These are phyloP conservation scores for Isaurus tuberculatus DNA, from an alignment of 92 coral and sea anemone genomes.

Conservation along the genomic window DNA sequence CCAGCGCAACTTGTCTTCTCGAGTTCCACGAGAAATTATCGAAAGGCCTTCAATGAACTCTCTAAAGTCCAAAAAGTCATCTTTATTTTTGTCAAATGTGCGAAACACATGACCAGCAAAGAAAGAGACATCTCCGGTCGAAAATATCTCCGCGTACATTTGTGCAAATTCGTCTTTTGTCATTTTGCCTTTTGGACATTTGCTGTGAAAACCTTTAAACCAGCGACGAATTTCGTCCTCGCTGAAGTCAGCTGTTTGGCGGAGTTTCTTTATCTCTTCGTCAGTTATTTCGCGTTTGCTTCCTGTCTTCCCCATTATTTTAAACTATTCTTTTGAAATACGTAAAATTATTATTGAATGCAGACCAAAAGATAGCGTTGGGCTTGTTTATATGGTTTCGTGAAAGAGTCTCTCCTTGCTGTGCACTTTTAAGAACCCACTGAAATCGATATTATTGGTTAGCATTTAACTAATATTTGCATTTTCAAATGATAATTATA, in stretches of 20 bases:
- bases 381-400: too few species aligned
- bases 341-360: too few species aligned
- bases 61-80: slow-evolving; percentile 92
- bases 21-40: slow-evolving; percentile 88
- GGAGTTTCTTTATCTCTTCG: slow-evolving; percentile 82
- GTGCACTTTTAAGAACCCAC: too few species aligned
- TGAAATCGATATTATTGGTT: too few species aligned
- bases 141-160: slow-evolving; percentile 83
- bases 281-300: slow-evolving; percentile 77
- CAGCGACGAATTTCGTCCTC: slow-evolving; percentile 91
- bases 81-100: slow-evolving; percentile 95
- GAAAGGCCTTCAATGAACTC: slow-evolving; percentile 98
- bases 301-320: slow-evolving; percentile 70
- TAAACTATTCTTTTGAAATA: too few species aligned
- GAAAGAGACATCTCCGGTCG: slow-evolving; percentile 86
- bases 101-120: slow-evolving; percentile 98
- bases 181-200: slow-evolving; percentile 97
- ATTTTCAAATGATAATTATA: too few species aligned
- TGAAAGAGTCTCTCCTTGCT: too few species aligned
- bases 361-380: too few species aligned
- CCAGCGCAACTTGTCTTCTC: slow-evolving; percentile 94
- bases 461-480: too few species aligned
- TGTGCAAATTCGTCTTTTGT: slow-evolving; percentile 87
- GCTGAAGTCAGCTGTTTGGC: slow-evolving; percentile 83
- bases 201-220: slow-evolving; percentile 85